Conservation (phyloP, 2,113 vertebrate species). For the Nibea coibor region DNA sequence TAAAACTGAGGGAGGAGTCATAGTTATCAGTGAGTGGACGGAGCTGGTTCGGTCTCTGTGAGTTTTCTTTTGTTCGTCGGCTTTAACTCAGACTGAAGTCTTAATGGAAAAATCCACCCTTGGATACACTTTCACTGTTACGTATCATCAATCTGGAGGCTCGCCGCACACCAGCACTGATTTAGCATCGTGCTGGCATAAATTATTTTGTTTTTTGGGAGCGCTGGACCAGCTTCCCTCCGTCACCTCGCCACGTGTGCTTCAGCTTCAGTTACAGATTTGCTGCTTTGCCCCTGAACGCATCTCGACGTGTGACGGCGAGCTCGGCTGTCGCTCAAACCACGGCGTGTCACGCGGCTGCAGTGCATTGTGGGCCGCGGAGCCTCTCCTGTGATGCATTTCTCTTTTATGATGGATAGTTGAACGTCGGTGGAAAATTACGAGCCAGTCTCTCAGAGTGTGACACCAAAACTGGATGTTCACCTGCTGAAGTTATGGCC, state of each 20-base stretch:
- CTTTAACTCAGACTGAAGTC: slow-evolving; percentile 50
- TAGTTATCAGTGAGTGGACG: too few species aligned
- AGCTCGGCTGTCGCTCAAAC: slow-evolving; percentile 23
- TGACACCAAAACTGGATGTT: slow-evolving; percentile 64
- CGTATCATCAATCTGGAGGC: slow-evolving; percentile 52
- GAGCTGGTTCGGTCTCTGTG: not conserved
- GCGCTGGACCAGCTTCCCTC: slow-evolving; percentile 34
- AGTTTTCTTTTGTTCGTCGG: slow-evolving; percentile 46
- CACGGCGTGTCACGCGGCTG: slow-evolving; percentile 30
- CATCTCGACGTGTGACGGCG: slow-evolving; percentile 21
- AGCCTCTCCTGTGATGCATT: slow-evolving; percentile 66
- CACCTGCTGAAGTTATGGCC: slow-evolving; percentile 45
- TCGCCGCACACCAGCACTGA: slow-evolving; percentile 51
- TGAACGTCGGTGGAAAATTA: slow-evolving; percentile 61
- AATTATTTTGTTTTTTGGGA: slow-evolving; percentile 28
- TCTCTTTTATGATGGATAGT: slow-evolving; percentile 67
- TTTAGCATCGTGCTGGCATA: slow-evolving; percentile 46
- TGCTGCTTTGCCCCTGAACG: slow-evolving; percentile 50
- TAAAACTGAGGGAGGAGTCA: too few species aligned
- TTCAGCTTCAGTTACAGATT: slow-evolving; percentile 40
- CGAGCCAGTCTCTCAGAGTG: slow-evolving; percentile 54
- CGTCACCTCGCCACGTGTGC: slow-evolving; percentile 29
- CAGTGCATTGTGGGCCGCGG: slow-evolving; percentile 64
- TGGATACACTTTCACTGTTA: slow-evolving; percentile 44
- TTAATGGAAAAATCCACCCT: slow-evolving; percentile 61